Conservation (phyloP, 1,140 invertebrate species). For the Teleopsis dalmanni region DNA sequence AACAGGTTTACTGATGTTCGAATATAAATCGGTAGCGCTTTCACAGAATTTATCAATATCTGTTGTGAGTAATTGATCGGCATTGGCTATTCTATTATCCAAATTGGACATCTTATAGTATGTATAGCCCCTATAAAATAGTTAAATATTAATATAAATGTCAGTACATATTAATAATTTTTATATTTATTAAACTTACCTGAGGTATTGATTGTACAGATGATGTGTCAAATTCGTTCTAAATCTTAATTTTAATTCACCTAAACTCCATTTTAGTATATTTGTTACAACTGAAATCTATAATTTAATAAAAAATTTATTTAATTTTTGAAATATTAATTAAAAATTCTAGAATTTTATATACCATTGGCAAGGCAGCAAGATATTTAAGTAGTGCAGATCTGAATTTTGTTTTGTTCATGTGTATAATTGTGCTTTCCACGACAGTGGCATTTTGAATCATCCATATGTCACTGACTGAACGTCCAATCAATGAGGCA, state of each 20-base stretch:
- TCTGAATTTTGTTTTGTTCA: constrained; percentile 70
- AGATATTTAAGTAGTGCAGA: constrained; percentile 69
- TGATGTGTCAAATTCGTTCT: constrained; percentile 80
- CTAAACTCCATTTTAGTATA: constrained; percentile 86
- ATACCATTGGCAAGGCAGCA: constrained; percentile 73
- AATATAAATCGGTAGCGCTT: constrained; percentile 90
- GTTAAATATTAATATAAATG: not conserved
- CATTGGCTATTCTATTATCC: constrained; percentile 90
- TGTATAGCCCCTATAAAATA: constrained; percentile 74
- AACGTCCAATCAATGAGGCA: constrained; percentile 71
- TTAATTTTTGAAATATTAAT: not conserved
- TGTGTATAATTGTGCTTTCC: constrained; percentile 91
- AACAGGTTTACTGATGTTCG: constrained; percentile 94
- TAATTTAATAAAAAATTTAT: constrained; percentile 25
- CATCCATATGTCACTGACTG: constrained; percentile 94
- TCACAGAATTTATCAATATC: constrained; percentile 98
- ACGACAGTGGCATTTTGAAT: constrained; percentile 89
- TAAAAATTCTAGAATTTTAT: constrained; percentile 18
- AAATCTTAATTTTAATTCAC: constrained; percentile 85
- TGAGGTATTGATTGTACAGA: constrained; percentile 86
- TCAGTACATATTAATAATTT: not conserved
- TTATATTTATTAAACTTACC: constrained; percentile 55
- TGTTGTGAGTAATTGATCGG: constrained; percentile 91
- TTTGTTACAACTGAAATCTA: constrained; percentile 88
- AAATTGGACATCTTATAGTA: constrained; percentile 97